Percentiles rank a stretch among this genome's conserved stretches.
Conservation (phyloP, 2,797 vertebrate species). For the Loris lydekkerianus region DNA sequence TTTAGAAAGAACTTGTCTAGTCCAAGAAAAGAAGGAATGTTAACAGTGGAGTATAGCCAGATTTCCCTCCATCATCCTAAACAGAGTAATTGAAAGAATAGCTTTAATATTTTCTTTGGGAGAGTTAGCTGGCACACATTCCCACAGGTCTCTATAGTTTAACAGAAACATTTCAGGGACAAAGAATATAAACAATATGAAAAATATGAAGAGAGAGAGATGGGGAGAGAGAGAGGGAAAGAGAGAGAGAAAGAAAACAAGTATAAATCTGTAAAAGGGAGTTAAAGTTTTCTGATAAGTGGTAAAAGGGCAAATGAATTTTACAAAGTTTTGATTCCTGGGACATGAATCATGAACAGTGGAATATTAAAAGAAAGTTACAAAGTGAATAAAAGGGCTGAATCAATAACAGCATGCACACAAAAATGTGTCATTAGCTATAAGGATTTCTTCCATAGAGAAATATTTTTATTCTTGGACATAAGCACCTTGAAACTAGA, state of each 20-base stretch:
- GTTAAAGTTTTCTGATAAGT: slow-evolving; percentile 6
- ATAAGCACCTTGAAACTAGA: background rate
- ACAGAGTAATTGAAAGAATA: slow-evolving; percentile 38
- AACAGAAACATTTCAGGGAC: background rate
- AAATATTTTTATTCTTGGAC: slow-evolving; percentile 44
- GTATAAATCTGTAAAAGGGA: background rate
- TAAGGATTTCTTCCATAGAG: slow-evolving; percentile 10
- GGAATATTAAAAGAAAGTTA: background rate
- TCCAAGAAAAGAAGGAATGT: slow-evolving; percentile 27
- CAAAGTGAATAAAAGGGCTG: background rate
- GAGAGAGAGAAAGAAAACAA: background rate
- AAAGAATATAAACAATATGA: background rate
- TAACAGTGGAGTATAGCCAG: background rate
- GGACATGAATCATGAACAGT: background rate
- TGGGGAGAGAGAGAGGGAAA: background rate
- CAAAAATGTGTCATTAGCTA: background rate
- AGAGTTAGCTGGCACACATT: background rate
- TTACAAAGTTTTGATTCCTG: slow-evolving; percentile 28
- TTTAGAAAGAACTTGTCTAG: slow-evolving; percentile 49
- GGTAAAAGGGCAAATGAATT: background rate
- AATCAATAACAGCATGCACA: background rate
- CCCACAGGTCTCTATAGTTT: background rate
- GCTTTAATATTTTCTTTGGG: slow-evolving; percentile 41
- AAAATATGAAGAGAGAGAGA: background rate
- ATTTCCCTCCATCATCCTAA: slow-evolving; percentile 6